phyloP scores from a whole-genome alignment of 92 coral and sea anemone genomes.

The Palythoa grandis region DNA sequence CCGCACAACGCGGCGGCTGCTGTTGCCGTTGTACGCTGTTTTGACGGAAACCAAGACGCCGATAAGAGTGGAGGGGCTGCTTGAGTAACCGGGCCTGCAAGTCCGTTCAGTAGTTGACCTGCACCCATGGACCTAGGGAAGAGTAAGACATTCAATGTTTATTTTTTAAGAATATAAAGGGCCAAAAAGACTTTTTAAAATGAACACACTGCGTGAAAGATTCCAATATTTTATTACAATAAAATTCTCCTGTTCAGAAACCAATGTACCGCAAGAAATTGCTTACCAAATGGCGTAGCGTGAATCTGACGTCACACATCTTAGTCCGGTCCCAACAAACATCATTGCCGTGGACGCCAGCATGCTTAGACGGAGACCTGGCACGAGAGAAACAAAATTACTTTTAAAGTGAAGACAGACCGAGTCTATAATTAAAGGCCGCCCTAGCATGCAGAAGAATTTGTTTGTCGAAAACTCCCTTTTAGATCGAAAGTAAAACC shows the following conservation, averaged over 20 bases:
- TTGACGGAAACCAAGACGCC: conserved; percentile 94
- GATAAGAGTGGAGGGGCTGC: conserved; percentile 97
- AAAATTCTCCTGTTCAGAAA: too few relatives aligned
- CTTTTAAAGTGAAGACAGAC: neutral
- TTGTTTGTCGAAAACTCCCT: too few relatives aligned
- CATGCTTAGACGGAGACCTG: conserved; percentile 90
- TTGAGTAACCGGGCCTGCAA: conserved; percentile 98
- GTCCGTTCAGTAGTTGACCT: conserved; percentile 94
- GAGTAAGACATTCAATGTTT: neutral
- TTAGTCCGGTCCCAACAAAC: conserved; percentile 95
- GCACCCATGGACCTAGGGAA: conserved; percentile 90
- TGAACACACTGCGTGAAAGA: neutral
- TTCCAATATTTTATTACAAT: too few relatives aligned
- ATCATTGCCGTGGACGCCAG: conserved; percentile 85
- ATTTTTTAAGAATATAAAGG: neutral
- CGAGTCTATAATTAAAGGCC: too few relatives aligned
- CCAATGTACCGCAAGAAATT: too few relatives aligned
- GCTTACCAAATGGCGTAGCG: conserved; percentile 81
- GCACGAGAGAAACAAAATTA: conserved; percentile 5
- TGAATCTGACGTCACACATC: conserved; percentile 89
- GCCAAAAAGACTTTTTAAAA: too few relatives aligned
- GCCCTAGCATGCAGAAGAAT: too few relatives aligned
- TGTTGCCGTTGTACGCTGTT: conserved; percentile 96
- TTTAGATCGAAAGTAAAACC: too few relatives aligned
- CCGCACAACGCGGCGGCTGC: conserved; percentile 98